Evolutionary conservation across 1,140 invertebrate species (phyloP), one percentile per base, ranked within the genome.

Genomic region (Lordiphosa mommai): DNA sequence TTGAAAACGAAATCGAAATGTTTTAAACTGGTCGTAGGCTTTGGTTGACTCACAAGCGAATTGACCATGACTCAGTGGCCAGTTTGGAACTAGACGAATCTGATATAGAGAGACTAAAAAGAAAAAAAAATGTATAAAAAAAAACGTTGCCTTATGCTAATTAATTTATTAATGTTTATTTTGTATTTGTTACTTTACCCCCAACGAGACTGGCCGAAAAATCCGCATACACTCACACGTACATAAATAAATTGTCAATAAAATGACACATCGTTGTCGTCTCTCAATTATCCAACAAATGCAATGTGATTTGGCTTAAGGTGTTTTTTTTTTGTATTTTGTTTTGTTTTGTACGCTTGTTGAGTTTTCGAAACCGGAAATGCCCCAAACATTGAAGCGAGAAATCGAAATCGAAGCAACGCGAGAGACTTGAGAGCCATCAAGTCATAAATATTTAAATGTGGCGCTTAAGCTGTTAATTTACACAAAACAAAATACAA

Each of bases 381-480:
- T 76, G 67, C 72, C 72, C 67, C 43, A 72, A 59, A 33, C 43
- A 51, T 58, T 53, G 61, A 63, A 34, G 43, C 43, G 48, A 63
- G 59, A 76, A 71, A 71, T 52, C 33, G 58, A 58, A 33, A 48
- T 58, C 51, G 49, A 46, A 30, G 47, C 33, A n/a, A 17, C 16
- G 27, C 16, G 30, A n/a, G n/a, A n/a, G n/a, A 13, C 30, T 12
- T 47, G 20, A 51, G 38, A 40, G 43, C 32, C 55, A 20, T 9
- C 27, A 49, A 48, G 52, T 49, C 68, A 72, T 73, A 69, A 79
- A 80, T 80, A 80, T 80, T 69, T 65, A 73, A 80, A 80, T 80
- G 74, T 79, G 74, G 74, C 74, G 74, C 74, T 79, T 80, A 69
- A 80, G 56, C 77, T 70, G 56, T 55, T 80, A 65, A 79, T 80